Base-by-base conservation (phyloP, 2,797 vertebrate species). In the Craterocephalus amniculus region DNA sequence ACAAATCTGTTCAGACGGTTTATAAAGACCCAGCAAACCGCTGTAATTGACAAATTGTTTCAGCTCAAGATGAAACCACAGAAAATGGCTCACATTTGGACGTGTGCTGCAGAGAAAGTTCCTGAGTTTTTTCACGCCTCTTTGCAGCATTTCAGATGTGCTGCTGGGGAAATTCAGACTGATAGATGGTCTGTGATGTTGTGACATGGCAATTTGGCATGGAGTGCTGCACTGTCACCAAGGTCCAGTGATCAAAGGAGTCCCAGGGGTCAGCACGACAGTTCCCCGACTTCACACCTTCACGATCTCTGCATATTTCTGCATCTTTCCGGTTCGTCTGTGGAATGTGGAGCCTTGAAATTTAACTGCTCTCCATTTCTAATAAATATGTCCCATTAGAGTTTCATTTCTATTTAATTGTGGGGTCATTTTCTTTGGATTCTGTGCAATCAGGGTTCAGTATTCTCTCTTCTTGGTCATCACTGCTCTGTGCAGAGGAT, bases 161-260 rank as follows among this genome's bases (percentile, higher is more conserved):
- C 43, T 31, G 67, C 59, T 22, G 72, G 18, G 57, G 13, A 62
- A 78, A 69, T 64, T 48, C 40, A 76, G 74, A 74, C 66, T 86
- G 88, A 91, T 83, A 79, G 84, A 90, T 87, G 79, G 78, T 67
- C 79, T 83, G 83, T 76, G 65, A 8, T 57, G 72, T 79, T 67
- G 89, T 75, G 86, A 83, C 81, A 64, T 3, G 52, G 75, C 83
- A 82, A 90, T 91, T 88, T 85, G 82, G 78, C 73, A 51, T 2
- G 78, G 81, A 85, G 74, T 52, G 74, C 70, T 22, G 78, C 62
- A 64, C 82, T 63, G 87, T 88, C 89, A 83, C 84, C 83, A 20
- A 68, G 82, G 76, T 75, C 78, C 82, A 74, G 63, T 83, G 91
- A 92, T 92, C 90, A 90, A 92, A 91, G 89, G 54, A 69, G 85